phyloP scores from a whole-genome alignment of 1,140 invertebrate genomes.

The Thalassaphorura encarpata region DNA sequence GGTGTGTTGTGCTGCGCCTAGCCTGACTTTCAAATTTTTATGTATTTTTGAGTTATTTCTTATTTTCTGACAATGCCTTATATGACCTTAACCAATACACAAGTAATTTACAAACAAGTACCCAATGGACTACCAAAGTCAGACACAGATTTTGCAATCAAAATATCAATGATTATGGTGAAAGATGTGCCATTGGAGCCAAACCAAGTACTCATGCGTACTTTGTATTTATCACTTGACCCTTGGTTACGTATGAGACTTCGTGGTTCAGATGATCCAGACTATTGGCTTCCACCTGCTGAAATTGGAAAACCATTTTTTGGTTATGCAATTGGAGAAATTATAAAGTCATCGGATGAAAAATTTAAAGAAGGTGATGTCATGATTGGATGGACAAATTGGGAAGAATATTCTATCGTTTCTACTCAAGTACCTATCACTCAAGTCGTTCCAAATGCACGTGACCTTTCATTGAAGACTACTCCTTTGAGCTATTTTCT shows the following conservation, averaged over 20 bases:
- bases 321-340: neutral
- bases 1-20: too few relatives aligned
- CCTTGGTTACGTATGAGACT: constrained; percentile 1
- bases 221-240: neutral
- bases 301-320: neutral
- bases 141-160: constrained; percentile 3
- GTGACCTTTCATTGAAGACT: neutral
- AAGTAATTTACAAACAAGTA: constrained; percentile 10
- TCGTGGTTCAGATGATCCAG: neutral
- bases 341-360: neutral
- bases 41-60: too few relatives aligned
- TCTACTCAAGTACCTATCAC: neutral
- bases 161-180: neutral
- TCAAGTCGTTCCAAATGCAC: constrained; percentile 4
- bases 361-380: constrained; percentile 3
- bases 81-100: neutral
- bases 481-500: constrained; percentile 5
- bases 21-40: too few relatives aligned
- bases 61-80: too few relatives aligned
- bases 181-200: neutral
- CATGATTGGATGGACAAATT: neutral
- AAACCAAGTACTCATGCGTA: neutral
- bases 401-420: constrained; percentile 6
- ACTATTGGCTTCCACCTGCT: constrained; percentile 2
- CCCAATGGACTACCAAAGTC: constrained; percentile 4